Base-by-base conservation (phyloP, 2,113 vertebrate species). In the Barnardius zonarius region DNA sequence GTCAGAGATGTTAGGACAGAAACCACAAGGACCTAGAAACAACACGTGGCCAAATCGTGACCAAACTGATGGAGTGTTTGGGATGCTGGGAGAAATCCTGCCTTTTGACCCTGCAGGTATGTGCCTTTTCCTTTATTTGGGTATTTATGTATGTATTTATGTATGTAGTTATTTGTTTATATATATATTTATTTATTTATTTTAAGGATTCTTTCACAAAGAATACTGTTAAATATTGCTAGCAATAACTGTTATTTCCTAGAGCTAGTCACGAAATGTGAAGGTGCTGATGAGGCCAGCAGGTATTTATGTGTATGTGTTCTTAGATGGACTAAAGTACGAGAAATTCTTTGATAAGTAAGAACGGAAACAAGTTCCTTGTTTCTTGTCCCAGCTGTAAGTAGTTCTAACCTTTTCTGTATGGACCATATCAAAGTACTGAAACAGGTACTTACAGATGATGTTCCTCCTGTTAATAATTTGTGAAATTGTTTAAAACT, bases 1-100 rank as follows among this genome's bases (percentile, higher is more conserved):
- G 99, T 99, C 99, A 2, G 99, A 99, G 96, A 99, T 99, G 98
- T 97, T 99, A 95, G 99, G 99, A 51, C 99, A 99, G 96, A 99
- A 99, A 96, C 98, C 99, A 2, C 99, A 99, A 96, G 99, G 99
- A 94, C 99, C 99, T 62, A 99, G 99, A 77, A 99, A 99, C 97
- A 99, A 99, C 96, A 99, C 99, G 2, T 99, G 99, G 99, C 99
- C 99, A 77, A 99, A 99, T 97, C 98, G 99, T 91, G 99, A 99
- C 97, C 99, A 99, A 97, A 99, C 97, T 33, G 99, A 99, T 55
- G 99, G 99, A 57, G 98, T 98, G 92, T 99, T 99, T 75, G 99
- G 99, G 54, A 99, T 99, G 97, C 73, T 99, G 97, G 99, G 99
- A 95, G 99, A 99, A 96, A 97, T 99, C 52, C 97, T 99, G 93